These are phyloP conservation scores for Calameuta filiformis DNA, from an alignment of 2,888 invertebrate genomes.

Conservation along the genomic window DNA sequence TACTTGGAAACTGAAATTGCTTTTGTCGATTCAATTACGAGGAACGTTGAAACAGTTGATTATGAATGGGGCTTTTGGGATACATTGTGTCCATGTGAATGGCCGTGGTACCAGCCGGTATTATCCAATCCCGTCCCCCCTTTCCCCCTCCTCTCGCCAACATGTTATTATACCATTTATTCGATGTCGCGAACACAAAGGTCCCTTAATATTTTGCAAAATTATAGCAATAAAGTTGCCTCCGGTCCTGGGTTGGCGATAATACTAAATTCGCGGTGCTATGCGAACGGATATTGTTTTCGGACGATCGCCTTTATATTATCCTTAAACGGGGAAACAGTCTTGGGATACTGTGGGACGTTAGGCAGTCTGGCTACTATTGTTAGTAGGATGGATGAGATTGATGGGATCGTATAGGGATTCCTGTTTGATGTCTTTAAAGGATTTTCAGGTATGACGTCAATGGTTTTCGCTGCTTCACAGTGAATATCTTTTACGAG, in stretches of 20 bases:
- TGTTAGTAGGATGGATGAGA: neutral
- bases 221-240: slow-evolving; percentile 12
- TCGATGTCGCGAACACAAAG: slow-evolving; percentile 10
- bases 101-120: neutral
- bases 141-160: neutral
- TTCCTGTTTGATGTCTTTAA: neutral
- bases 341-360: neutral
- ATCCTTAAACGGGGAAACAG: neutral
- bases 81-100: neutral
- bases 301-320: slow-evolving; percentile 6
- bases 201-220: slow-evolving; percentile 13
- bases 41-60: neutral
- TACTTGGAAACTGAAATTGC: neutral
- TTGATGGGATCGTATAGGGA: neutral
- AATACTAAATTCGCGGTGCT: slow-evolving; percentile 9
- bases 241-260: neutral
- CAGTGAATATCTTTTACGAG: neutral
- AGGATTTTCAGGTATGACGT: neutral
- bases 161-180: slow-evolving; percentile 10
- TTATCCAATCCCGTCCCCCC: neutral
- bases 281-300: slow-evolving; percentile 12
- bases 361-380: neutral
- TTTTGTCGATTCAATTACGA: neutral
- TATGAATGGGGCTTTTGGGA: neutral
- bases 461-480: neutral